Base-by-base conservation (phyloP, 2,888 invertebrate genomes). In the Galerucella nymphaeae region DNA sequence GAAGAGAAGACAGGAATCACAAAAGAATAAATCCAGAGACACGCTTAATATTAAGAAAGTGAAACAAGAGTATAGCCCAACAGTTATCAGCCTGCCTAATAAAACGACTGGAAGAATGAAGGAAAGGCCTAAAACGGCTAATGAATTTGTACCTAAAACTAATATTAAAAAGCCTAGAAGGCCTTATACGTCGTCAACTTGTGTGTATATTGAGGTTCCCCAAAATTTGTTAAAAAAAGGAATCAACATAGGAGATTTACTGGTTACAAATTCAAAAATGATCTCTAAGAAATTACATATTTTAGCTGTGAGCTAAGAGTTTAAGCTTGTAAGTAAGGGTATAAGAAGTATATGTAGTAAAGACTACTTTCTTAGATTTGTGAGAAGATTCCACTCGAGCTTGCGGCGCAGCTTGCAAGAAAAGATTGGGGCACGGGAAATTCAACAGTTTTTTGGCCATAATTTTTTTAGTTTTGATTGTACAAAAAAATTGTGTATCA, bases 171-270 rank as follows among this genome's bases (percentile, higher is more conserved):
- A 79, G 57, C 59, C 63, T 63, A 75, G 70, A 45, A 79, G 83
- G 66, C 84, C 85, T 6, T 77, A 82, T 63, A 83, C 84, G n/a
- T 81, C 84, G 0, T 79, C 84, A 14, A 80, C 84, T 16, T 84
- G 84, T 70, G 83, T 86, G 70, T 85, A 80, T 70, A 84, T 86
- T 62, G 83, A 86, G 77, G 79, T 86, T 18, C 84, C 85, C 2
- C 78, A 77, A 10, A 78, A 77, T 74, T 61, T 84, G 58, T 76
- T 86, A 38, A 77, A 82, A 61, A 76, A 80, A 41, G 84, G 85
- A 16, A 77, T 86, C 11, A 76, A 80, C 45, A 80, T 86, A 18
- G 85, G 84, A 6, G 83, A 84, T 75, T 77, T 85, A 41, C 74
- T 83, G 41, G 79, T 84, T 55, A 80, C 78, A 14, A 82, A 80